Percentiles rank a stretch among this genome's conserved stretches.
phyloP scores from a whole-genome alignment of 2,888 invertebrate species.

The Trachelus stipa region DNA sequence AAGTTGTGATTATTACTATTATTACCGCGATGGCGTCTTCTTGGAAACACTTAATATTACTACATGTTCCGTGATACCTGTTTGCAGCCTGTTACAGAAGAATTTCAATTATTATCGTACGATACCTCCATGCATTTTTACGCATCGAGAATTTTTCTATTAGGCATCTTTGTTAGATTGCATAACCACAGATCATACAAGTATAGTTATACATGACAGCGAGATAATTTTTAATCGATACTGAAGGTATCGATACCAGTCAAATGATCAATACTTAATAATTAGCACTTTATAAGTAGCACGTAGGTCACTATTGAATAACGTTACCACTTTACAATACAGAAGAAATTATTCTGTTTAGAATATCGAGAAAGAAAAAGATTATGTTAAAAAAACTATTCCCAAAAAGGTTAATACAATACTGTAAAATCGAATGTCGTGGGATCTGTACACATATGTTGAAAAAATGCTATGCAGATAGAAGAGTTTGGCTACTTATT shows the following conservation, averaged over 20 bases:
- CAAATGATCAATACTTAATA: background rate
- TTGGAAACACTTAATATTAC: background rate
- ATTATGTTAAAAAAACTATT: constrained; percentile 9
- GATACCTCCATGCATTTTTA: background rate
- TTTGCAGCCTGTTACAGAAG: background rate
- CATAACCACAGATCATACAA: background rate
- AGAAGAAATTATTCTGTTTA: background rate
- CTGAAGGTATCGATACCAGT: background rate
- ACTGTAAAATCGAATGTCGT: background rate
- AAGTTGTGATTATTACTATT: background rate
- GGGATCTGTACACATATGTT: background rate
- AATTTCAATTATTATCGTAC: background rate
- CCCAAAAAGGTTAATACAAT: background rate
- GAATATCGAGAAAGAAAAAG: background rate
- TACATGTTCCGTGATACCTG: background rate
- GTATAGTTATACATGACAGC: background rate
- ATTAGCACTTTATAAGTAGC: background rate
- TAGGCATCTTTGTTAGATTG: background rate
- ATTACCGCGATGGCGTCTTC: background rate
- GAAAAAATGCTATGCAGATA: background rate
- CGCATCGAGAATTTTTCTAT: no score
- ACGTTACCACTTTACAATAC: background rate
- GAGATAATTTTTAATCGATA: background rate
- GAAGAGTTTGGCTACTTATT: constrained; percentile 4
- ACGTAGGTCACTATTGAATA: background rate